Percentiles rank a stretch among this genome's conserved stretches.
Evolutionary conservation across 2,113 vertebrate genomes (phyloP).

Genomic region (Crotalus tigris): DNA sequence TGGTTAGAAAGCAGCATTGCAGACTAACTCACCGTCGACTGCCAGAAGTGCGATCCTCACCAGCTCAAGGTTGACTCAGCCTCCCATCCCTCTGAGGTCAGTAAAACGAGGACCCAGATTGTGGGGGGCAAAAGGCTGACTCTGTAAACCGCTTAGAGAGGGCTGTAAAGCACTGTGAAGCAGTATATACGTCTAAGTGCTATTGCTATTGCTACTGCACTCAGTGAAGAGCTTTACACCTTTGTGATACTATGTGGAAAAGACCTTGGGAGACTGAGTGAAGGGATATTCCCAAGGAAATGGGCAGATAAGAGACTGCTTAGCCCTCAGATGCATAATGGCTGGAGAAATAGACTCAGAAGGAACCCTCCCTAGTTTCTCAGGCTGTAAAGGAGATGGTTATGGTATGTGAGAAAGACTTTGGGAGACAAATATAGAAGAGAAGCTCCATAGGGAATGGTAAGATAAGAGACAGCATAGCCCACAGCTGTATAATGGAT

Average conservation of each 20-base stretch:
- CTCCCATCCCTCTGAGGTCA: too few relatives aligned
- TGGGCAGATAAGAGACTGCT: background rate
- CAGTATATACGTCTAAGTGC: background rate
- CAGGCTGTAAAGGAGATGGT: background rate
- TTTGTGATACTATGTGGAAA: background rate
- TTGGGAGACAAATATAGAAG: background rate
- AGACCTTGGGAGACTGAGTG: background rate
- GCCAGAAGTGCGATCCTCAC: too few relatives aligned
- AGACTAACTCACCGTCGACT: background rate
- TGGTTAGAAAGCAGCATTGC: background rate
- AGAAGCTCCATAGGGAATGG: background rate
- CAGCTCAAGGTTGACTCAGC: too few relatives aligned
- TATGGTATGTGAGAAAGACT: background rate
- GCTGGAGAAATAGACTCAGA: background rate
- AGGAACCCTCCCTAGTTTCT: background rate
- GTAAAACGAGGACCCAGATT: too few relatives aligned
- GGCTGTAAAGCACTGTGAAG: background rate
- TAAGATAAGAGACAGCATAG: background rate
- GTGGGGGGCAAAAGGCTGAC: too few relatives aligned
- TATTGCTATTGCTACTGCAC: background rate
- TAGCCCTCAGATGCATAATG: too few relatives aligned
- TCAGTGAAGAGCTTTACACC: background rate
- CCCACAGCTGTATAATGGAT: background rate
- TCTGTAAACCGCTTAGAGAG: background rate
- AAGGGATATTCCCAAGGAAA: background rate